These are phyloP conservation scores for Nansenia antarctica DNA, from an alignment of 2,113 vertebrate species.

Conservation along the genomic window DNA sequence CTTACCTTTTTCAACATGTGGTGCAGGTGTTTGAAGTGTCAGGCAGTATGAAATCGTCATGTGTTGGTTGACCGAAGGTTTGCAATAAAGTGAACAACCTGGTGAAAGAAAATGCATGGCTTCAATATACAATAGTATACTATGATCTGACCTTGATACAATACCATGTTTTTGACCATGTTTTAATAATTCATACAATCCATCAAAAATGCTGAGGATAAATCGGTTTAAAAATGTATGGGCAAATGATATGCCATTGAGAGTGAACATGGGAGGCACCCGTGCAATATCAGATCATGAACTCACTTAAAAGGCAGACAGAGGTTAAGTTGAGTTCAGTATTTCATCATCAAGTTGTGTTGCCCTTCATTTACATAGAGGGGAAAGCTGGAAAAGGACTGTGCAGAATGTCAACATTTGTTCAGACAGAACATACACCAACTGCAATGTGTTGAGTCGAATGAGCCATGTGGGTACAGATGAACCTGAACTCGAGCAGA, in stretches of 20 bases:
- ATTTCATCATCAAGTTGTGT: not conserved
- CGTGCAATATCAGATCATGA: not conserved
- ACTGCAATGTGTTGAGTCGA: slow-evolving; percentile 25
- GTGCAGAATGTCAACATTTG: slow-evolving; percentile 23
- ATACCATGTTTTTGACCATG: too few species aligned
- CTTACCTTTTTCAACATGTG: slow-evolving; percentile 33
- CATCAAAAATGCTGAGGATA: too few species aligned
- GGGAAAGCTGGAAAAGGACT: not conserved
- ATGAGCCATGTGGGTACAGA: slow-evolving; percentile 19
- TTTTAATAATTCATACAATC: too few species aligned
- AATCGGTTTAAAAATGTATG: too few species aligned
- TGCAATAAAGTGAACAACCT: too few species aligned
- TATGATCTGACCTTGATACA: too few species aligned
- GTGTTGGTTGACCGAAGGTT: not conserved
- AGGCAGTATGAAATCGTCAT: slow-evolving; percentile 16
- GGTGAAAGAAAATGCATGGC: not conserved
- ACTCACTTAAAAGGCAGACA: not conserved
- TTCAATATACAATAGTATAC: too few species aligned
- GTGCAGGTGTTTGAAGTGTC: slow-evolving; percentile 34
- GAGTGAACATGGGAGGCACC: too few species aligned
- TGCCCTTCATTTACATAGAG: not conserved
- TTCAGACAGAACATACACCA: slow-evolving; percentile 3
- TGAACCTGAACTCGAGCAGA: slow-evolving; percentile 28
- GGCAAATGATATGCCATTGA: too few species aligned
- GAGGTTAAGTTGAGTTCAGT: not conserved